phyloP scores from a whole-genome alignment of 92 coral and sea anemone species.

The Porites cylindrica region DNA sequence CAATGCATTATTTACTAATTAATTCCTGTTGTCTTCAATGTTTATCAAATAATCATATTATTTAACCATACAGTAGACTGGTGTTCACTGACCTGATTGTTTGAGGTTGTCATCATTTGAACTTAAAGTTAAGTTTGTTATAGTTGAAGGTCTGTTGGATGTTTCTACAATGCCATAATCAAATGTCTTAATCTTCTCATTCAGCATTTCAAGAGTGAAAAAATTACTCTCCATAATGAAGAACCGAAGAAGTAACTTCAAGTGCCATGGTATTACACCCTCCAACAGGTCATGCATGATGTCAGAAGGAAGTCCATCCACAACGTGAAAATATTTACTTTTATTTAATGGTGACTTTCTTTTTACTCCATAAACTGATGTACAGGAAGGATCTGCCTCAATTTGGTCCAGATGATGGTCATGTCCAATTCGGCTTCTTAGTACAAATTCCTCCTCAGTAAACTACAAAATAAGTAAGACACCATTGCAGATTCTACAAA shows the following conservation, averaged over 20 bases:
- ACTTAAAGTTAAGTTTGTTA: slow-evolving; percentile 24
- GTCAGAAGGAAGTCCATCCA: slow-evolving; percentile 75
- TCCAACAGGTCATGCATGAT: slow-evolving; percentile 76
- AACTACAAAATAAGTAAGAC: slow-evolving; percentile 45
- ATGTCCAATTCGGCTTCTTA: slow-evolving; percentile 52
- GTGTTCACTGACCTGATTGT: slow-evolving; percentile 52
- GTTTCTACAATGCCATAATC: slow-evolving; percentile 55
- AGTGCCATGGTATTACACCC: slow-evolving; percentile 64
- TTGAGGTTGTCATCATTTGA: slow-evolving; percentile 34
- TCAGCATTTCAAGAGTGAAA: slow-evolving; percentile 49
- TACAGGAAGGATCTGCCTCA: slow-evolving; percentile 54
- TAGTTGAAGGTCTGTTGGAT: slow-evolving; percentile 51
- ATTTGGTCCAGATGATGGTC: slow-evolving; percentile 47
- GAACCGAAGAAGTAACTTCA: slow-evolving; percentile 52
- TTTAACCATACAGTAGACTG: no score
- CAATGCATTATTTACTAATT: no score
- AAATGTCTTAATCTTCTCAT: slow-evolving; percentile 47
- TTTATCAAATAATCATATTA: slow-evolving; percentile 5
- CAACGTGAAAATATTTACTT: slow-evolving; percentile 69
- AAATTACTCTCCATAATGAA: slow-evolving; percentile 30
- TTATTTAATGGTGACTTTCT: slow-evolving; percentile 50
- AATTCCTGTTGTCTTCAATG: neutral
- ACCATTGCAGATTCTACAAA: neutral
- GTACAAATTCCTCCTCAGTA: slow-evolving; percentile 63
- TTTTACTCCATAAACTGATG: slow-evolving; percentile 70